These are phyloP conservation scores for Drosophila aldrichi DNA, from an alignment of 2,888 invertebrate genomes.

Conservation along the genomic window DNA sequence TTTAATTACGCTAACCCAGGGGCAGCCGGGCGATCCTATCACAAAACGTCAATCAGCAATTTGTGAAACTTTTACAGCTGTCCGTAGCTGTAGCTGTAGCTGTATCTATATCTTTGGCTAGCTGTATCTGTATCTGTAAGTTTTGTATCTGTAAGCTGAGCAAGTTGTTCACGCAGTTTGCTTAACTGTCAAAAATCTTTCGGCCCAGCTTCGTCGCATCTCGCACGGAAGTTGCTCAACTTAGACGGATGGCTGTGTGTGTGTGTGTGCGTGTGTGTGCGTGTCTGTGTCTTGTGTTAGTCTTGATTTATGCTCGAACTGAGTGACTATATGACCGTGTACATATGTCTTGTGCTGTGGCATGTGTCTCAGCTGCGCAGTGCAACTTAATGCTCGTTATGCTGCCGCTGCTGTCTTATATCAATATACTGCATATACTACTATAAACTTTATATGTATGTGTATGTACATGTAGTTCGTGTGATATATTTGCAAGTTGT, in stretches of 20 bases:
- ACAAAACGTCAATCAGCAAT: conserved; percentile 69
- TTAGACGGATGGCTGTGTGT: conserved; percentile 19
- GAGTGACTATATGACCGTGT: conserved; percentile 65
- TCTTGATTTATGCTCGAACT: conserved; percentile 57
- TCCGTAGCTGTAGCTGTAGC: too few relatives aligned
- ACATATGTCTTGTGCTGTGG: conserved; percentile 58
- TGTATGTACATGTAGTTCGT: conserved; percentile 8
- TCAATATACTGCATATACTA: conserved; percentile 8
- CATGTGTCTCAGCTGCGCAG: conserved; percentile 57
- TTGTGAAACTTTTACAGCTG: conserved; percentile 57
- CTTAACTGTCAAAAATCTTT: conserved; percentile 53
- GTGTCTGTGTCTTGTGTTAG: conserved; percentile 20
- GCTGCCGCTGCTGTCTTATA: conserved; percentile 17
- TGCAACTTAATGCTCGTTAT: conserved; percentile 63
- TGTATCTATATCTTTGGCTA: conserved; percentile 3
- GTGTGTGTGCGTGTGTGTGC: conserved; percentile 16
- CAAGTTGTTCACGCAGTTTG: conserved; percentile 31
- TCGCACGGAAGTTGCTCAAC: conserved; percentile 50
- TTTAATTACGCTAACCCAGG: conserved; percentile 68
- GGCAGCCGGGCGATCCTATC: conserved; percentile 29
- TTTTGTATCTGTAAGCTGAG: background rate
- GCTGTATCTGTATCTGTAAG: conserved; percentile 16
- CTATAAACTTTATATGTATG: background rate
- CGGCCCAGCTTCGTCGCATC: conserved; percentile 42
- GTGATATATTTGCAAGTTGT: conserved; percentile 32